Base-by-base conservation (phyloP, 23 tunicate genomes). In the Clavelina lepadiformis region DNA sequence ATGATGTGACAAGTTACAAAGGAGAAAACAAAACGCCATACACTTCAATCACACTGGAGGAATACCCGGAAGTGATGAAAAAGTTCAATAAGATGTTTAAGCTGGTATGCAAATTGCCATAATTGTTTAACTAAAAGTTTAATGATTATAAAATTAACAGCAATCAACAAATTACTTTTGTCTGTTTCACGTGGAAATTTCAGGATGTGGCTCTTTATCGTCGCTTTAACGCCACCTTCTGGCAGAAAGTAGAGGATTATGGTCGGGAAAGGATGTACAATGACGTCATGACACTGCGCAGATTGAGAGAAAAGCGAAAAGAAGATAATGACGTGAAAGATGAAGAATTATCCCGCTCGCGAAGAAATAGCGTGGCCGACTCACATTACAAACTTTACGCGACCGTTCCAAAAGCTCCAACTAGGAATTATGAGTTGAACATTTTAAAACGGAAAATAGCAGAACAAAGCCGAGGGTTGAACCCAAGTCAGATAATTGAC, bases 161-260 rank as follows among this genome's bases (percentile, higher is more conserved):
- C 50, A 18, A 11, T 44, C 13, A 44, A 44, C 18, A 44, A 44
- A 11, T 13, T 13, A 44, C 18, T 44, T 44, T 44, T 44, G 50
- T 44, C 18, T 21, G 22, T 55, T 0, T 0, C 26, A 19, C 27
- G n/a, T n/a, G n/a, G n/a, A n/a, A n/a, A 38, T 36, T 5, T 5
- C 27, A 72, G 66, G 77, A 72, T 58, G 31, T 44, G 5, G 77
- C 77, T 5, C 27, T 72, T 0, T 72, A 72, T 58, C 29, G 18
- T 8, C 34, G 41, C 2, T 72, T 72, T 35, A 72, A 72, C 52
- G 27, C 46, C 3, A 72, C 77, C 3, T 38, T 72, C 21, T 57
- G 77, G 77, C 41, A 35, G n/a, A 72, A 72, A 45, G 52, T 72
- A 4, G 67, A 72, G 15, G 51, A 21, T 20, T 72, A 56, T 38